Evolutionary conservation across 2,888 invertebrate genomes (phyloP).

Genomic region (Chouioia cunea): DNA sequence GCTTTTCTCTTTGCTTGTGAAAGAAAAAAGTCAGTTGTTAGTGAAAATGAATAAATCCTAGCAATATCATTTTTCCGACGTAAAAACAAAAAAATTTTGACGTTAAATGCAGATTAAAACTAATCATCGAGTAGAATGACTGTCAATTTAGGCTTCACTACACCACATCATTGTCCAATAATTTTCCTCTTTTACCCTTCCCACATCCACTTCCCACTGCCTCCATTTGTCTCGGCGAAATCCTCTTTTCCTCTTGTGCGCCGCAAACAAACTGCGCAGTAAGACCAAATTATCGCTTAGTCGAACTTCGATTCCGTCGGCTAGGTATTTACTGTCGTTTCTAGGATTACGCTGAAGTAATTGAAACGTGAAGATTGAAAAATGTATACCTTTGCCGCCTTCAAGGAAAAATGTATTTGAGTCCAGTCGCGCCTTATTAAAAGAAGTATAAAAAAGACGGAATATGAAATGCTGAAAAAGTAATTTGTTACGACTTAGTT

Average conservation of each 20-base stretch:
- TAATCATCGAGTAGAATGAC: no score
- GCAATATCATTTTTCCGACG: constrained; percentile 24
- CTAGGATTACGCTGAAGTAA: constrained; percentile 37
- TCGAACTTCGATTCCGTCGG: constrained; percentile 11
- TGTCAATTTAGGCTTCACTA: background rate
- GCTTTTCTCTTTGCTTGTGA: no score
- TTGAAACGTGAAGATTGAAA: constrained; percentile 44
- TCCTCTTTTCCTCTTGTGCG: constrained; percentile 48
- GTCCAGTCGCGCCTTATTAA: background rate
- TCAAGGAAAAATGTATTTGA: background rate
- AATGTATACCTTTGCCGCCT: constrained; percentile 31
- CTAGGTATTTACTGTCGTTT: constrained; percentile 21
- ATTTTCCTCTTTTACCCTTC: constrained; percentile 6
- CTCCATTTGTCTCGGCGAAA: constrained; percentile 43
- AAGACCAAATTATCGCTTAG: constrained; percentile 55
- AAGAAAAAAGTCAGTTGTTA: no score
- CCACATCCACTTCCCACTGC: constrained; percentile 40
- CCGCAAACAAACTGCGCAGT: constrained; percentile 53
- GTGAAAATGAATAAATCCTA: background rate
- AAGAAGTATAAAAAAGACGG: background rate
- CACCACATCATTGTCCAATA: constrained; percentile 34
- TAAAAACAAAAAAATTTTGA: constrained; percentile 34
- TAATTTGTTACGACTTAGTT: no score
- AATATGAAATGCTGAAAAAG: no score
- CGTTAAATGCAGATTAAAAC: no score